Percentiles rank a stretch among this genome's conserved stretches.
Evolutionary conservation across 2,113 vertebrate species (phyloP).

Genomic region (Brachypteracias leptosomus): DNA sequence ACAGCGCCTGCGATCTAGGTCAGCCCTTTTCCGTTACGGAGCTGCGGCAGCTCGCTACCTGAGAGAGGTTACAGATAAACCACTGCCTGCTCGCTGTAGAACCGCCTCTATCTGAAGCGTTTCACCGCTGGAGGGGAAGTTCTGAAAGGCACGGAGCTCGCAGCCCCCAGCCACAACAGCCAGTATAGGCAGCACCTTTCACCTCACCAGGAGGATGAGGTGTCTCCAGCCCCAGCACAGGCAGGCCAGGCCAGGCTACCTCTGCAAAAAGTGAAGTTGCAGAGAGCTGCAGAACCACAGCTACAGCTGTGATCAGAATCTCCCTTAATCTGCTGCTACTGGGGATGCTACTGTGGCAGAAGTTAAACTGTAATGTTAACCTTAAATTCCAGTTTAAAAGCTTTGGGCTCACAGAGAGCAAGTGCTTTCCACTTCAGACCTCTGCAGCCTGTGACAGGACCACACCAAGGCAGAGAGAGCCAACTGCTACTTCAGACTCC

Average conservation of each 20-base stretch:
- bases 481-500: not conserved
- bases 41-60: not conserved
- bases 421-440: rapidly evolving
- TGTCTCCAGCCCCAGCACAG: rapidly evolving
- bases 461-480: not conserved
- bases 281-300: not conserved
- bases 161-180: rapidly evolving
- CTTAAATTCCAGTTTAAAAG: rapidly evolving
- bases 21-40: not conserved
- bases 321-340: rapidly evolving
- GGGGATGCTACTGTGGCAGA: rapidly evolving
- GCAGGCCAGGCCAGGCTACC: rapidly evolving
- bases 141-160: not conserved
- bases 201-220: rapidly evolving
- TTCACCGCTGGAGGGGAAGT: no score
- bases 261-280: rapidly evolving
- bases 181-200: rapidly evolving
- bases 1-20: not conserved
- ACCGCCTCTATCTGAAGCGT: rapidly evolving
- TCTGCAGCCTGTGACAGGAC: rapidly evolving
- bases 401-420: not conserved
- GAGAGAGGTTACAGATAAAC: no score
- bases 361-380: rapidly evolving
- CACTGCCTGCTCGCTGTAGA: rapidly evolving
- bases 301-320: rapidly evolving